Evolutionary conservation across 2,797 vertebrate genomes (phyloP).

Genomic region (Anisognathus igniventris): DNA sequence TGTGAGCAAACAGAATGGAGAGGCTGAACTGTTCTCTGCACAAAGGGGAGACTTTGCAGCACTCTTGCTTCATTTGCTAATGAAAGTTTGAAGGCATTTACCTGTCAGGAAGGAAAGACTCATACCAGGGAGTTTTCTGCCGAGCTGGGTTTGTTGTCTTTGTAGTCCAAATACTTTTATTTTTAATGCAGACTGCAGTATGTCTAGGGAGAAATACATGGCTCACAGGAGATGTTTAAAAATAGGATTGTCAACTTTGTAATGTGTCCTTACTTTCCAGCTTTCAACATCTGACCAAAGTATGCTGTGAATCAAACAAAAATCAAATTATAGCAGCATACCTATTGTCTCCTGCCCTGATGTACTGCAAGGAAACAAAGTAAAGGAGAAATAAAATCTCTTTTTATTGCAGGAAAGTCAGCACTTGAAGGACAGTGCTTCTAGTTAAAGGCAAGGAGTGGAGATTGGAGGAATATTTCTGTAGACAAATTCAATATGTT

Average conservation of each 20-base stretch:
- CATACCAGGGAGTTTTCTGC: background rate
- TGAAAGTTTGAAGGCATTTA: background rate
- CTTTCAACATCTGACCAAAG: slow-evolving; percentile 23
- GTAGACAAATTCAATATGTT: slow-evolving; percentile 19
- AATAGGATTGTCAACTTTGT: slow-evolving; percentile 32
- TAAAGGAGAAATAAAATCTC: slow-evolving; percentile 30
- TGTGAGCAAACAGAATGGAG: background rate
- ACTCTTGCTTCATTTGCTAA: background rate
- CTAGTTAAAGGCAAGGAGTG: background rate
- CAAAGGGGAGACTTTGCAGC: background rate
- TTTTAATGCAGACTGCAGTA: background rate
- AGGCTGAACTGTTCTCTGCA: background rate
- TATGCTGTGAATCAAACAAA: slow-evolving; percentile 41
- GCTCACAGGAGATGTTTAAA: slow-evolving; percentile 18
- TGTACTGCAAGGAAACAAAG: slow-evolving; percentile 2
- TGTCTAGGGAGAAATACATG: background rate
- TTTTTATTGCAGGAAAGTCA: slow-evolving; percentile 17
- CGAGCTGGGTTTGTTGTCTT: background rate
- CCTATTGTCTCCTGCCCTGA: slow-evolving; percentile 19
- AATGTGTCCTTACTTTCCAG: background rate
- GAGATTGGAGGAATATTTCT: slow-evolving; percentile 23
- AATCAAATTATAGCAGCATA: slow-evolving; percentile 10
- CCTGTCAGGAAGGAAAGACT: background rate
- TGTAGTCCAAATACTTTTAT: background rate
- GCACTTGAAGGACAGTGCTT: slow-evolving; percentile 35